Percentiles rank a stretch among this genome's conserved stretches.
These are phyloP conservation scores for Urechis unicinctus DNA, from an alignment of 2,888 invertebrate genomes.

Conservation along the genomic window DNA sequence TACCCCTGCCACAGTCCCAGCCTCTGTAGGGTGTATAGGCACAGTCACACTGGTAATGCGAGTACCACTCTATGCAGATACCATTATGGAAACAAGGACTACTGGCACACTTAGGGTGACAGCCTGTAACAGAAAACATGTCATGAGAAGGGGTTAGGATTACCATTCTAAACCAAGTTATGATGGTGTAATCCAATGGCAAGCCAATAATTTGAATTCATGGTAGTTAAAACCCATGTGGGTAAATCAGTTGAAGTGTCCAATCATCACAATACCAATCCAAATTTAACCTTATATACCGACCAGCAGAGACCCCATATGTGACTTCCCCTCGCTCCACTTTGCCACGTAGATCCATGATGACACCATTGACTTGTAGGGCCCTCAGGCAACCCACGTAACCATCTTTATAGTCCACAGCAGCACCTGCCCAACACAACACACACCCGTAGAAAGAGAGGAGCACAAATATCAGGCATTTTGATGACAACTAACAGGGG, in stretches of 20 bases:
- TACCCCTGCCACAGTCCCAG: constrained; percentile 69
- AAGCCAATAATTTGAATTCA: too few relatives aligned
- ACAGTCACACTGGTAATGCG: constrained; percentile 88
- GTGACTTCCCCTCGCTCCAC: constrained; percentile 58
- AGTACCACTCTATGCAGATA: constrained; percentile 86
- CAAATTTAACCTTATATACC: background rate
- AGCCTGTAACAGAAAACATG: constrained; percentile 58
- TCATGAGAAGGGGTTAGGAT: too few relatives aligned
- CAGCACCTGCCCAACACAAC: constrained; percentile 53
- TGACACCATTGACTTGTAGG: constrained; percentile 76
- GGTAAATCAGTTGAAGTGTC: background rate
- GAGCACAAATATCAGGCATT: background rate
- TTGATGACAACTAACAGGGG: too few relatives aligned
- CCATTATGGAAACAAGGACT: constrained; percentile 93
- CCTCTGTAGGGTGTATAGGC: constrained; percentile 97
- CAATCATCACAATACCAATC: background rate
- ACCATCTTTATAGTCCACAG: constrained; percentile 81
- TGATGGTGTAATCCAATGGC: too few relatives aligned
- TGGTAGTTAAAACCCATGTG: too few relatives aligned
- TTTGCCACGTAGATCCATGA: constrained; percentile 69
- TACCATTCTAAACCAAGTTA: too few relatives aligned
- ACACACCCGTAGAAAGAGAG: background rate
- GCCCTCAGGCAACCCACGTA: constrained; percentile 91
- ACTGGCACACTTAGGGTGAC: constrained; percentile 83
- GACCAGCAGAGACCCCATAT: constrained; percentile 56